phyloP scores from a whole-genome alignment of 23 tunicate genomes.

The Halocynthia roretzi region DNA sequence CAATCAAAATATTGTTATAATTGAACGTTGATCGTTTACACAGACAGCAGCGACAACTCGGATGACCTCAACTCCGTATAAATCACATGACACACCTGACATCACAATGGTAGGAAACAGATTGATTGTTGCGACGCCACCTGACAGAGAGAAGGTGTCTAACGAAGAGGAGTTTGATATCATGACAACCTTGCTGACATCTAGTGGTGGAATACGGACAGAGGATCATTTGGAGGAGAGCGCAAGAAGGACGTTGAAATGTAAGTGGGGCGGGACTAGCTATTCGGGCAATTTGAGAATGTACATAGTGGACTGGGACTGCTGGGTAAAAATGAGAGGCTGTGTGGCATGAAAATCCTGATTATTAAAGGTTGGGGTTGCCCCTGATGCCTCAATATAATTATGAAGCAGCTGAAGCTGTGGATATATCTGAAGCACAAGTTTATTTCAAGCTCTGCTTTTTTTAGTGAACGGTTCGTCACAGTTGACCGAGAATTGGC shows the following conservation, averaged over 20 bases:
- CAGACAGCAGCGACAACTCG: background rate
- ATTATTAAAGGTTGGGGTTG: too few relatives aligned
- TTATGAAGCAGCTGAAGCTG: too few relatives aligned
- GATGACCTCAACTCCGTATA: background rate
- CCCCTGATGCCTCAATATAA: too few relatives aligned
- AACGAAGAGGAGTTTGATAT: slow-evolving; percentile 13
- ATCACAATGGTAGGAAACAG: slow-evolving; percentile 64
- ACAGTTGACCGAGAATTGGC: slow-evolving; percentile 76
- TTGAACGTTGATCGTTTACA: too few relatives aligned
- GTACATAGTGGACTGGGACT: too few relatives aligned
- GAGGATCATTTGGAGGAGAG: slow-evolving; percentile 11
- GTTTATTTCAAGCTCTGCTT: background rate
- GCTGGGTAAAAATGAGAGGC: too few relatives aligned
- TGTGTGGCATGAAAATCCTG: too few relatives aligned
- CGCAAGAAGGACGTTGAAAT: slow-evolving; percentile 14
- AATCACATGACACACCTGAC: slow-evolving; percentile 13
- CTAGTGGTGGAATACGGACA: background rate
- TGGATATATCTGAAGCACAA: too few relatives aligned
- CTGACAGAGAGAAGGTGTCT: background rate
- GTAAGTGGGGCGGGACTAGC: too few relatives aligned
- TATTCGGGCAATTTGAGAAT: too few relatives aligned
- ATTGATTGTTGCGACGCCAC: slow-evolving; percentile 32
- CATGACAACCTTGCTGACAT: slow-evolving; percentile 14
- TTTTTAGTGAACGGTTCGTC: slow-evolving; percentile 10
- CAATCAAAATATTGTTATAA: background rate